phyloP scores from a whole-genome alignment of 2,113 vertebrate genomes.

The Mesembrinibis cayennensis region DNA sequence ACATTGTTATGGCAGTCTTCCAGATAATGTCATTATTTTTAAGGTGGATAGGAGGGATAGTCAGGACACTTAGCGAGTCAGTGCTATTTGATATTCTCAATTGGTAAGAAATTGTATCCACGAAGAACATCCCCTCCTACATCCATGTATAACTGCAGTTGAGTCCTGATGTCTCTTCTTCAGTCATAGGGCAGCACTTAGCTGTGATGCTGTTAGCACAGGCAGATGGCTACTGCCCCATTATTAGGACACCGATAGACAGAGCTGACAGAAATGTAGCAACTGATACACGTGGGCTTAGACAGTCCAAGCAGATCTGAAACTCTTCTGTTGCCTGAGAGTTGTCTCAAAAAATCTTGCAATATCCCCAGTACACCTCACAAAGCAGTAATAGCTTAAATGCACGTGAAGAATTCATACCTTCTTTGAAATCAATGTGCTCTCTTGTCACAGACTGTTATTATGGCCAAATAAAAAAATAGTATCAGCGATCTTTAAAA shows the following conservation, averaged over 20 bases:
- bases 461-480: background rate
- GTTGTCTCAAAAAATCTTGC: background rate
- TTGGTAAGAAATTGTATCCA: background rate
- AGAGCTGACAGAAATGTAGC: background rate
- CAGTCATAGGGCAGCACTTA: background rate
- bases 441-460: background rate
- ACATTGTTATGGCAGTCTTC: background rate
- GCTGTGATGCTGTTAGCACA: background rate
- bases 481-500: background rate
- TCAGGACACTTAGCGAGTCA: background rate
- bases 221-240: background rate
- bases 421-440: fast-evolving
- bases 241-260: background rate
- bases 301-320: background rate
- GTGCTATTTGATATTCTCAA: background rate
- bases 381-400: background rate
- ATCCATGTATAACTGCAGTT: background rate
- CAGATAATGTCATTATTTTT: background rate
- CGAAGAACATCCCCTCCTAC: background rate
- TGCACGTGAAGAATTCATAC: background rate
- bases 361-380: background rate
- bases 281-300: background rate
- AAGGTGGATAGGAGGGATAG: background rate
- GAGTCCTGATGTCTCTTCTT: background rate
- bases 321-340: background rate